Evolutionary conservation across 2,113 vertebrate genomes (phyloP).

Genomic region (Oreocharis arfaki): DNA sequence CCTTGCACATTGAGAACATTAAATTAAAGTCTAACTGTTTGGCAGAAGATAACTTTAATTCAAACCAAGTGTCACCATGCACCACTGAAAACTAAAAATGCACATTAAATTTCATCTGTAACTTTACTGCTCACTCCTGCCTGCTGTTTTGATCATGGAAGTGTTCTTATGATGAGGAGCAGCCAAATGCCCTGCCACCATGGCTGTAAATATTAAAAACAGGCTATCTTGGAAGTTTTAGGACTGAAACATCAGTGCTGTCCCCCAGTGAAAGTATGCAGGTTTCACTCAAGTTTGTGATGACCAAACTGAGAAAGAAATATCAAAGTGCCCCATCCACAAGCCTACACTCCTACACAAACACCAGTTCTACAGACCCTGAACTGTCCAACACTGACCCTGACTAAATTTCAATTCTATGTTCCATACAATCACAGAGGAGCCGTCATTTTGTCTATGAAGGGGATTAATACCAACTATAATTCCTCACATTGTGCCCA

Average conservation of each 20-base stretch:
- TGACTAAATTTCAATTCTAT: neutral
- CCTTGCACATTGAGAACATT: neutral
- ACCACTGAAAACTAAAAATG: neutral
- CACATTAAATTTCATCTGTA: neutral
- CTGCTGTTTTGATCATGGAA: neutral
- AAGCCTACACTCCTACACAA: neutral
- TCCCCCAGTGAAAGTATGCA: neutral
- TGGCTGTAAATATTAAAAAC: neutral
- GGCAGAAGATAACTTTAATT: neutral
- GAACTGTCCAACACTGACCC: neutral
- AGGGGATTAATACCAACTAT: neutral
- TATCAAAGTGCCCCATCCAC: neutral
- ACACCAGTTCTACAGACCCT: neutral
- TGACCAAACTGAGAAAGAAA: neutral
- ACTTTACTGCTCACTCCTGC: neutral
- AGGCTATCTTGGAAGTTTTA: neutral
- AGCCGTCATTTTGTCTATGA: neutral
- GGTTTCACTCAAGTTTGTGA: neutral
- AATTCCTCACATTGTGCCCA: constrained; percentile 3
- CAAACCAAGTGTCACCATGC: neutral
- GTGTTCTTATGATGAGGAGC: neutral
- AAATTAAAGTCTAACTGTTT: neutral
- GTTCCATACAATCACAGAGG: neutral
- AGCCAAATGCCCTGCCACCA: neutral
- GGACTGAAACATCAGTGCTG: neutral